Evolutionary conservation across 2,113 vertebrate species (phyloP).

Genomic region (Apodemus speciosus): DNA sequence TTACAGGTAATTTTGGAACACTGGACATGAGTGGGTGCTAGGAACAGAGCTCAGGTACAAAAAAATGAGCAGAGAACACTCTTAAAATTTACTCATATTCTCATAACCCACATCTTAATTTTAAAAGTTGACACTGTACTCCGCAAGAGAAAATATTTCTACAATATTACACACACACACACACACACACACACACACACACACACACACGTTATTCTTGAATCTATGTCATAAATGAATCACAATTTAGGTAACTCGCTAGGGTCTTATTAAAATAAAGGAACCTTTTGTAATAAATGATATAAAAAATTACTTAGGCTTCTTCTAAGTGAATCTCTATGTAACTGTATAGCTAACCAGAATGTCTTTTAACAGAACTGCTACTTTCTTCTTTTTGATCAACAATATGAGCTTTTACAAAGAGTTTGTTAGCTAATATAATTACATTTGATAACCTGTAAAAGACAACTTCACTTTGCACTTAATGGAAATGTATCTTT

Average conservation of each 20-base stretch:
- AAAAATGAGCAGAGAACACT: too few relatives aligned
- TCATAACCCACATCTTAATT: neutral
- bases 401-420: neutral
- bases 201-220: too few relatives aligned
- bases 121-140: neutral
- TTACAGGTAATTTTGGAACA: neutral
- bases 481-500: neutral
- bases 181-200: too few relatives aligned
- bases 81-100: too few relatives aligned
- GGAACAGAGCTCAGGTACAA: too few relatives aligned
- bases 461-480: neutral
- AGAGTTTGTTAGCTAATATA: neutral
- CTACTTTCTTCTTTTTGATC: neutral
- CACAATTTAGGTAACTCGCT: neutral
- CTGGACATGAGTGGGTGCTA: too few relatives aligned
- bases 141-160: neutral
- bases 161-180: neutral
- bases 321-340: neutral
- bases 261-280: neutral
- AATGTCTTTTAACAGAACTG: neutral
- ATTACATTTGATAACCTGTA: neutral
- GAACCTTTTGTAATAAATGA: neutral
- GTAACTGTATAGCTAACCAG: too few relatives aligned
- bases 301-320: neutral
- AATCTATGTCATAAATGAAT: too few relatives aligned